Percentiles rank a stretch among this genome's conserved stretches.
These are phyloP conservation scores for Melolontha melolontha DNA, from an alignment of 2,888 invertebrate genomes.

Conservation along the genomic window DNA sequence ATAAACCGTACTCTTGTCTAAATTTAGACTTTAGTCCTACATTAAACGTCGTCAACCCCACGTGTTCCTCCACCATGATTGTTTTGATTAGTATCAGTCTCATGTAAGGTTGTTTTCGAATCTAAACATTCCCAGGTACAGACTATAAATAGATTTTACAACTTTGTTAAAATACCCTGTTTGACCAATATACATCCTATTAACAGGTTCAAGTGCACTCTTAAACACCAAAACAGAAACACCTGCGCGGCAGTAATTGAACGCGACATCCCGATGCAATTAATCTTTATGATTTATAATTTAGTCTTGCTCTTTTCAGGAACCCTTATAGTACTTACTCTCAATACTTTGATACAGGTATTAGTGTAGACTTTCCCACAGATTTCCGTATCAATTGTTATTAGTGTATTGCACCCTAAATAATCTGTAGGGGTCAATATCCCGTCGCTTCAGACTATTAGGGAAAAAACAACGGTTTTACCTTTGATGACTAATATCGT, in stretches of 20 bases:
- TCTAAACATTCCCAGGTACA: conserved; percentile 13
- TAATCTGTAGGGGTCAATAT: conserved; percentile 24
- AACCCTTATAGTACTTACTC: conserved; percentile 19
- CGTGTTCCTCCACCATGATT: conserved; percentile 6
- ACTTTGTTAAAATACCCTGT: conserved; percentile 13
- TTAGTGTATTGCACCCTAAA: conserved; percentile 15
- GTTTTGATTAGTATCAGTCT: conserved; percentile 7
- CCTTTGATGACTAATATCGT: conserved; percentile 30
- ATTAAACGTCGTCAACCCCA: conserved; percentile 9
- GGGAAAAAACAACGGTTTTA: conserved; percentile 23
- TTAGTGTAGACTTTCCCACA: conserved; percentile 6
- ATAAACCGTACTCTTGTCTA: conserved; percentile 18
- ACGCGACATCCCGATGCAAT: background rate
- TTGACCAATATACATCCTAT: conserved; percentile 9
- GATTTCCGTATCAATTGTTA: conserved; percentile 21
- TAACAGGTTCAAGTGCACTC: background rate
- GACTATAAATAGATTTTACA: conserved; percentile 10
- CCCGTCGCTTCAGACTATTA: conserved; percentile 16
- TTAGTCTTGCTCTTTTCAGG: conserved; percentile 13
- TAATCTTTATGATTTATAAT: conserved; percentile 19
- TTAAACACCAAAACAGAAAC: conserved; percentile 8
- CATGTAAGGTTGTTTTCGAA: conserved; percentile 3
- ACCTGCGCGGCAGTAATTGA: conserved; percentile 1
- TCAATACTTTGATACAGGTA: conserved; percentile 2
- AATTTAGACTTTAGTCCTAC: conserved; percentile 1